Conservation (phyloP, 2,888 invertebrate species). For the Phengaris arion region DNA sequence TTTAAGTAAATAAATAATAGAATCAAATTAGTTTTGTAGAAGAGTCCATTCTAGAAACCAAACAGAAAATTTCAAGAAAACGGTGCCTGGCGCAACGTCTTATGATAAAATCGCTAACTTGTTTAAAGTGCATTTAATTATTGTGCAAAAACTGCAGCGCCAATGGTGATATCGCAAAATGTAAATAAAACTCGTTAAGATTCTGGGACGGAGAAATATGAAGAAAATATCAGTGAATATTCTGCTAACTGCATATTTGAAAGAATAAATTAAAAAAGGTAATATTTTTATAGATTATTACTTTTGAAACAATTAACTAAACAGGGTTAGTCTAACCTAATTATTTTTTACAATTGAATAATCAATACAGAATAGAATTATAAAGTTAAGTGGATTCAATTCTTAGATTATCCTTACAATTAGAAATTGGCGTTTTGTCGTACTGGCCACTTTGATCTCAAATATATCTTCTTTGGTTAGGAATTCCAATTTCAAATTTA, state of each 20-base stretch:
- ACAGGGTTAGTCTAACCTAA: no score
- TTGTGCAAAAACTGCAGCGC: slow-evolving; percentile 33
- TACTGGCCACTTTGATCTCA: no score
- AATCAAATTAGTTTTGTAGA: not conserved
- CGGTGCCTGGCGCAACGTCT: slow-evolving; percentile 44
- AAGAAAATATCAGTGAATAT: slow-evolving; percentile 20
- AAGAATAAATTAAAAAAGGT: slow-evolving; percentile 13
- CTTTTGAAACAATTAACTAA: no score
- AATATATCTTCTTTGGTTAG: no score
- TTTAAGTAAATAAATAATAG: not conserved
- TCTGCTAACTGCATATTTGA: slow-evolving; percentile 8
- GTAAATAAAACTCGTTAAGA: slow-evolving; percentile 31
- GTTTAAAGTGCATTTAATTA: slow-evolving; percentile 40
- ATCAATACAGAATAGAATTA: no score
- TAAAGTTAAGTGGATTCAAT: no score
- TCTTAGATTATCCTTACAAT: no score
- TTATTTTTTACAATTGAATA: no score
- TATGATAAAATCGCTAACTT: slow-evolving; percentile 54
- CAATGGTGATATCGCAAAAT: slow-evolving; percentile 31
- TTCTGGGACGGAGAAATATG: slow-evolving; percentile 21
- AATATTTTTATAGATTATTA: not conserved
- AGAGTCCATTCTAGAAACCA: not conserved
- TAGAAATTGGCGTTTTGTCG: no score
- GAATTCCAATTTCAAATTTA: no score
- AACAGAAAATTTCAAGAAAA: slow-evolving; percentile 8